Conservation (phyloP, 2,113 vertebrate genomes). For the Geococcyx californianus region DNA sequence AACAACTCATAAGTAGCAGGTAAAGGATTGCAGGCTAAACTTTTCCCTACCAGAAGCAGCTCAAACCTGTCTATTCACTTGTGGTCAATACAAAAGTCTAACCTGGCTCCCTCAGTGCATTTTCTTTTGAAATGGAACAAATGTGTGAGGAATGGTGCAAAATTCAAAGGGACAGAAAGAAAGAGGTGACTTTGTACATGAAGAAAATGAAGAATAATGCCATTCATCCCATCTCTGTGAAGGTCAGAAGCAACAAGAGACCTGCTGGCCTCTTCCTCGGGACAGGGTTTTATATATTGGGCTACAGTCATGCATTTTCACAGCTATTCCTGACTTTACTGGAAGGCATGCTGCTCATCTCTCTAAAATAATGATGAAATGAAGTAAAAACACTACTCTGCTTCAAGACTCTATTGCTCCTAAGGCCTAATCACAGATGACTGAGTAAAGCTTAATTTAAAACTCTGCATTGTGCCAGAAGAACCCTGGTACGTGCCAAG, state of each 20-base stretch:
- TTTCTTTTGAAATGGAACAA: neutral
- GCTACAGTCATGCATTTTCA: neutral
- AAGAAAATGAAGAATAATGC: neutral
- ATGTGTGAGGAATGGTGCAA: neutral
- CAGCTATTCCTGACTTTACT: neutral
- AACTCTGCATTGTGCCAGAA: neutral
- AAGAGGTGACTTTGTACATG: neutral
- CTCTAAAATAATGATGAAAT: neutral
- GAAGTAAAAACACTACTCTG: neutral
- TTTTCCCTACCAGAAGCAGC: neutral
- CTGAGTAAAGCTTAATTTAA: neutral
- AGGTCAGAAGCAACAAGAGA: neutral
- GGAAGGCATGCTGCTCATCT: neutral
- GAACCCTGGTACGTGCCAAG: neutral
- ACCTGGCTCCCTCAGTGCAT: neutral
- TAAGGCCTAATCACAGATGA: neutral
- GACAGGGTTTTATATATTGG: neutral
- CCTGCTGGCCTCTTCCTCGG: neutral
- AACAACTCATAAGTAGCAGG: neutral
- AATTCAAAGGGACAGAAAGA: neutral
- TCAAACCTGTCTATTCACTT: neutral
- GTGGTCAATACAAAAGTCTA: neutral
- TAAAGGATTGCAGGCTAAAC: neutral
- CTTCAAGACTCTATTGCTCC: neutral
- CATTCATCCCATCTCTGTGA: neutral